These are phyloP conservation scores for Artibeus lituratus DNA, from an alignment of 2,797 vertebrate species.

Conservation along the genomic window DNA sequence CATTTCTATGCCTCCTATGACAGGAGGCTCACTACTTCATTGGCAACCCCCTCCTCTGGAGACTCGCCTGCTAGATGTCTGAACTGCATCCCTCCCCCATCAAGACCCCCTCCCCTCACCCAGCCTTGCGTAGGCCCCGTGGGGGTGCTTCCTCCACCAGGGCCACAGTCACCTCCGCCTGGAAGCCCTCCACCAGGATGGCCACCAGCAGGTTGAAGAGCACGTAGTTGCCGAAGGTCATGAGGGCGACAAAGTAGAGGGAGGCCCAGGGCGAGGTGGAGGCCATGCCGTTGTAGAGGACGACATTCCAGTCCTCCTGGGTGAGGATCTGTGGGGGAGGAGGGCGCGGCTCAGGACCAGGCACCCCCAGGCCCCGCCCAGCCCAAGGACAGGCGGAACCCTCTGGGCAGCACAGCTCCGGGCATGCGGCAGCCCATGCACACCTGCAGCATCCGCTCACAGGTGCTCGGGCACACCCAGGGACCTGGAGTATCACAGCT, in stretches of 20 bases:
- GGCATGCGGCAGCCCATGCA: fast-evolving
- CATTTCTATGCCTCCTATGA: not conserved
- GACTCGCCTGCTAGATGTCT: not conserved
- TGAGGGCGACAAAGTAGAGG: constrained; percentile 97
- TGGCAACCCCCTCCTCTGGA: not conserved
- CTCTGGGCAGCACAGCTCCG: fast-evolving
- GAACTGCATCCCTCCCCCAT: not conserved
- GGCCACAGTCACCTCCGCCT: constrained; percentile 91
- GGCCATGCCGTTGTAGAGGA: constrained; percentile 98
- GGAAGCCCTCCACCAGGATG: constrained; percentile 98
- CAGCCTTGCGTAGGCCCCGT: not conserved
- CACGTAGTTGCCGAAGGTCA: constrained; percentile 99
- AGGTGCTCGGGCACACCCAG: not conserved
- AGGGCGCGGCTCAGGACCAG: not conserved
- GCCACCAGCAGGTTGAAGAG: constrained; percentile 98
- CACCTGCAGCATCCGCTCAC: not conserved
- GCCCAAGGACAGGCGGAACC: not conserved
- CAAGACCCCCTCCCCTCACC: not conserved
- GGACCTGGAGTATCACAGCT: fast-evolving
- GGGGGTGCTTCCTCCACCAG: not conserved
- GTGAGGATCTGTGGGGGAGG: constrained; percentile 90
- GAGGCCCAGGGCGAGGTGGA: constrained; percentile 97
- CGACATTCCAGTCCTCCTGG: constrained; percentile 99
- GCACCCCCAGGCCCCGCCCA: not conserved
- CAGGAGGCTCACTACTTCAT: not conserved